Conservation (phyloP, 2,888 invertebrate genomes). For the Encarsia formosa region DNA sequence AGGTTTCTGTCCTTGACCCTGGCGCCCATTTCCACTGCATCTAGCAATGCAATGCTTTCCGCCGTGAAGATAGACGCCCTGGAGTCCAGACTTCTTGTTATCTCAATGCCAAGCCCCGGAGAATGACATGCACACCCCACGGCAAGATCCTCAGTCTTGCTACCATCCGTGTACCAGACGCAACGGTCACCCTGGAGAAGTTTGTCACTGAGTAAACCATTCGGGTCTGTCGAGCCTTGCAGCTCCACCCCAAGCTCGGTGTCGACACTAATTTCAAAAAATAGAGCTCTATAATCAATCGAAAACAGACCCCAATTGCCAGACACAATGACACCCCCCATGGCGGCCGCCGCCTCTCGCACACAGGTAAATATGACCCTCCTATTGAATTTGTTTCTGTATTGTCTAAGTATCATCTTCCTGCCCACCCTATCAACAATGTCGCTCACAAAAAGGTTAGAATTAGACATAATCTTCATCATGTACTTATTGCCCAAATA, state of each 20-base stretch:
- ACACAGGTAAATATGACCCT: too few relatives aligned
- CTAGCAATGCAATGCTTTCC: neutral
- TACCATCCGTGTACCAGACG: neutral
- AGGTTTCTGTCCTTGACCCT: neutral
- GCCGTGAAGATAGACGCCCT: neutral
- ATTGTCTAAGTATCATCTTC: too few relatives aligned
- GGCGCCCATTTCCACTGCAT: neutral
- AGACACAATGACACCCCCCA: too few relatives aligned
- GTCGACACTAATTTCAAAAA: too few relatives aligned
- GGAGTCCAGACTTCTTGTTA: neutral
- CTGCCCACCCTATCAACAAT: too few relatives aligned
- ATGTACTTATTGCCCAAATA: too few relatives aligned
- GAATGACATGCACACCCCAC: neutral
- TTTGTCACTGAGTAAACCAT: neutral
- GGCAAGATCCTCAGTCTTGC: neutral
- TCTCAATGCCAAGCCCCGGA: neutral
- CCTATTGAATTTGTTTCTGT: too few relatives aligned
- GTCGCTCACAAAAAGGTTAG: too few relatives aligned
- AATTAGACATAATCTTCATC: too few relatives aligned
- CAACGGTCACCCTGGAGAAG: neutral
- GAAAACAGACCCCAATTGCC: too few relatives aligned
- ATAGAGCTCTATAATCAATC: too few relatives aligned
- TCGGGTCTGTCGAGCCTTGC: neutral
- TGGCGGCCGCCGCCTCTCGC: too few relatives aligned
- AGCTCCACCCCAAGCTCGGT: neutral